Base-by-base conservation (phyloP, 2,113 vertebrate genomes). In the Ptyas mucosa region DNA sequence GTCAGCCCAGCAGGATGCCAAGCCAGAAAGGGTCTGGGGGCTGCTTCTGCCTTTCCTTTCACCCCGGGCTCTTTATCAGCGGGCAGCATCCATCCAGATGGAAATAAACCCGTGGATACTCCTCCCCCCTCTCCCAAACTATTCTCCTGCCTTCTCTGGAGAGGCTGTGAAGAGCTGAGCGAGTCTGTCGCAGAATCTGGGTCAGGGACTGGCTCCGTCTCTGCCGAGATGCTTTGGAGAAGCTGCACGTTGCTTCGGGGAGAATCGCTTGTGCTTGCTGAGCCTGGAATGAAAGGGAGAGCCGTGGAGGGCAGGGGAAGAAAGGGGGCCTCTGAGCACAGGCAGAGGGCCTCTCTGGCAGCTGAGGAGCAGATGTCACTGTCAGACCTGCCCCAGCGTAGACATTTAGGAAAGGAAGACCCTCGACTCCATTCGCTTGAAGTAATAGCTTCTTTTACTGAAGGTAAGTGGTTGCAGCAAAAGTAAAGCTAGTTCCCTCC, bases 71-170 rank as follows among this genome's bases (percentile, higher is more conserved):
- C 88, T 20, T 26, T 2, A 12, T 53, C 69, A 8, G 88, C 0
- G 10, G 29, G 3, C 54, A 12, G 87, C 54, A 34, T 51, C 75
- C 54, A 24, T 51, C 75, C 21, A 43, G 88, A 61, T n/a, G 75
- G 55, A 61, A 86, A 93, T 52, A 64, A 90, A 61, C 64, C 52
- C 24, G 29, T 90, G 88, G 53, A 90, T 90, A 15, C 61, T n/a
- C 26, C 58, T 12, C 58, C 61, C 61, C 29, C 81, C 39, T 61
- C 58, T 39, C 23, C 43, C 52, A 29, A 90, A 90, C 75, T 43
- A 64, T 64, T 49, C 88, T 90, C 39, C 92, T 9, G 29, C 55
- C 92, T 93, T 57, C 92, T 93, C 88, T 5, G 54, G 69, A 89
- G 88, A 85, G 88, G 69, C 46, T 90, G 75, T 58, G 51, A 52